Conservation (phyloP, 2,113 vertebrate genomes). For the Atlantisia rogersi region DNA sequence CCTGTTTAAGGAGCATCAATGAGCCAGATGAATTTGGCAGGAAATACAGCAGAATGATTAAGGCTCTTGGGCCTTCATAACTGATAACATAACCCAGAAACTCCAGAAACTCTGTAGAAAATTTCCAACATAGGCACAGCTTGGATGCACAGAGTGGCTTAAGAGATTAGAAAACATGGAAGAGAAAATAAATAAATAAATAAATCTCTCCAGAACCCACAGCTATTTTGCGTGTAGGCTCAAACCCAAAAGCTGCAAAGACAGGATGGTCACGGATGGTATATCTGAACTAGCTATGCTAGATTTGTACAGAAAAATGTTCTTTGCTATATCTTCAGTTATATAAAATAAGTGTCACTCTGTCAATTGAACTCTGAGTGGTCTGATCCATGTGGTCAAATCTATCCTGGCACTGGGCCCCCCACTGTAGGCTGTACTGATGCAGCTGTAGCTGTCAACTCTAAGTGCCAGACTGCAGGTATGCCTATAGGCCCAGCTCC, state of each 20-base stretch:
- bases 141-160: background rate
- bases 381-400: background rate
- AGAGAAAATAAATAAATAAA: background rate
- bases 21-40: background rate
- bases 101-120: background rate
- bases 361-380: background rate
- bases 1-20: background rate
- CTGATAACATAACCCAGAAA: background rate
- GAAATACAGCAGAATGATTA: background rate
- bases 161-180: background rate
- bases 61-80: background rate
- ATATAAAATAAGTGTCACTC: background rate
- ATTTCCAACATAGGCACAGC: background rate
- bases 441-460: background rate
- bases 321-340: background rate
- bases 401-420: accelerated
- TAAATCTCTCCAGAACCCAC: background rate
- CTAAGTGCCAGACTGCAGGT: background rate
- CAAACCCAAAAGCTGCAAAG: background rate
- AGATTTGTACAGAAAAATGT: background rate
- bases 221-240: background rate
- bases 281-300: background rate
- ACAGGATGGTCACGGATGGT: background rate
- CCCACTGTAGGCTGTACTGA: background rate
- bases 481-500: background rate